Evolutionary conservation across 2,797 vertebrate species (phyloP).

Genomic region (Pygocentrus nattereri): DNA sequence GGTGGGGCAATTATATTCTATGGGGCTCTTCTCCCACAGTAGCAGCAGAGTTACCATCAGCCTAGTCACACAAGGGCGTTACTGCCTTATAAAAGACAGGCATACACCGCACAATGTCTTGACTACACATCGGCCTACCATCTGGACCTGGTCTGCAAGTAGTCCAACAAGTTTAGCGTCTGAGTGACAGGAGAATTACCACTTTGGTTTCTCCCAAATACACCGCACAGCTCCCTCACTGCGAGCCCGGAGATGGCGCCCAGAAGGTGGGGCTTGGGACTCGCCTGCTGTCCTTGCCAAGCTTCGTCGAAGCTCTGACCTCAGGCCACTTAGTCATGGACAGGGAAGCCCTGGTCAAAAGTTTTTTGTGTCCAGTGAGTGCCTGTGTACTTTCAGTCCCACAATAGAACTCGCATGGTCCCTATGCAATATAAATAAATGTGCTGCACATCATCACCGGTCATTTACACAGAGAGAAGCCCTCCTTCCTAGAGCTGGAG

Average conservation of each 20-base stretch:
- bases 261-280: too few species aligned
- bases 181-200: background rate
- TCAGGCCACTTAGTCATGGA: background rate
- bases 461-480: conserved; percentile 41
- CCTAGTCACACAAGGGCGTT: conserved; percentile 1
- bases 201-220: background rate
- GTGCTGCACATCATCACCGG: conserved; percentile 29
- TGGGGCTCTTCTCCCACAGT: background rate
- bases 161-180: background rate
- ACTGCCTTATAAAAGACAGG: background rate
- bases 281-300: too few species aligned
- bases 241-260: too few species aligned
- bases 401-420: conserved; percentile 23
- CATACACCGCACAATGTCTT: background rate
- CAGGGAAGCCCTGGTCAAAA: background rate
- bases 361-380: conserved; percentile 10
- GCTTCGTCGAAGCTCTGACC: background rate
- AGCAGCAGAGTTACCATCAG: background rate
- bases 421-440: conserved; percentile 46
- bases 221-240: background rate
- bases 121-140: background rate
- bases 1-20: background rate
- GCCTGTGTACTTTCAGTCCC: background rate
- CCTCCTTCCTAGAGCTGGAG: conserved; percentile 50
- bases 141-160: background rate